Percentiles rank a stretch among this genome's conserved stretches.
Conservation (phyloP, 2,888 invertebrate genomes). For the Xestia ashworthii region DNA sequence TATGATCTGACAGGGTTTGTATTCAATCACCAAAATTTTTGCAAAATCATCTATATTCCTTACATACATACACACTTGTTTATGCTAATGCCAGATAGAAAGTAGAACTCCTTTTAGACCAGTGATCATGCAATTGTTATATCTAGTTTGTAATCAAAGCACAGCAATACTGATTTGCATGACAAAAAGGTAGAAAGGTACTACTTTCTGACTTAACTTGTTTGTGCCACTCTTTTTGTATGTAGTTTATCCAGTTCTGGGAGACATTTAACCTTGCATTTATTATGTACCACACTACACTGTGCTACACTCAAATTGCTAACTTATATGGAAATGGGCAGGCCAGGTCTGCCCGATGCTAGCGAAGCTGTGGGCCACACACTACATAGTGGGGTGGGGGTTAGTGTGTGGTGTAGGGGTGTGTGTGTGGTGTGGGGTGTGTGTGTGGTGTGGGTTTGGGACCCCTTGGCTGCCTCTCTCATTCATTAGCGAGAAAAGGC, state of each 20-base stretch:
- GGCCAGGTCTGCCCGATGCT: too few relatives aligned
- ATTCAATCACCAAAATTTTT: neutral
- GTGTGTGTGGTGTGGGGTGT: too few relatives aligned
- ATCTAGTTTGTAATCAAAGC: neutral
- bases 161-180: neutral
- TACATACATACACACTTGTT: neutral
- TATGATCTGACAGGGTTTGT: too few relatives aligned
- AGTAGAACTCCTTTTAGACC: neutral
- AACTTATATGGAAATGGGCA: neutral
- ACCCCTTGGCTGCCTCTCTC: neutral
- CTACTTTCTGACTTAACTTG: neutral
- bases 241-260: neutral
- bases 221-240: too few relatives aligned
- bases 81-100: neutral
- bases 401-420: too few relatives aligned
- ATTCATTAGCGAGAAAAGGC: neutral
- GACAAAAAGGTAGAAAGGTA: neutral
- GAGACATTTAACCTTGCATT: neutral
- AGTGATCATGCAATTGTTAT: neutral
- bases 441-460: too few relatives aligned
- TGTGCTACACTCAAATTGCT: neutral
- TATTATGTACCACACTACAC: neutral
- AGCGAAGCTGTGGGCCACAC: too few relatives aligned
- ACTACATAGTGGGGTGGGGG: too few relatives aligned
- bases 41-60: too few relatives aligned